phyloP scores from a whole-genome alignment of 2,797 vertebrate species.

The Acipenser transmontanus region DNA sequence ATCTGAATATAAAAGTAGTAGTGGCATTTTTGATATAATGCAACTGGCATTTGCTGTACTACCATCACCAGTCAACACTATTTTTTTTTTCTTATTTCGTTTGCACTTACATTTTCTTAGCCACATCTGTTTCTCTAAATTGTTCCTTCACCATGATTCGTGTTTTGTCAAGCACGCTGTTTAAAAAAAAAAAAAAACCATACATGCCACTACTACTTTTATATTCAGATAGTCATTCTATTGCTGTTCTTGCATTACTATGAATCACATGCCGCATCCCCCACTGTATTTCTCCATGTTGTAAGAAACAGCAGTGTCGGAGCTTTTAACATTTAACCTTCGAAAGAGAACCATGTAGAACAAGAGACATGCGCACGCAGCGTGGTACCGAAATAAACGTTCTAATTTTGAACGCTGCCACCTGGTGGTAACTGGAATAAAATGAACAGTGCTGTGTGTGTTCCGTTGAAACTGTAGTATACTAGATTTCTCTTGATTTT shows the following conservation, averaged over 20 bases:
- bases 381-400: no score
- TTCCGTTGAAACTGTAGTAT: no score
- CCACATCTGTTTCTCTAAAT: conserved; percentile 95
- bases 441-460: no score
- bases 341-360: neutral
- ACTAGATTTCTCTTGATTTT: no score
- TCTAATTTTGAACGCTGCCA: conserved; percentile 4
- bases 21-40: no score
- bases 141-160: conserved; percentile 87
- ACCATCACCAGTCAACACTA: no score
- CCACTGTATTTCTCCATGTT: conserved; percentile 14
- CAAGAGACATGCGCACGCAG: neutral
- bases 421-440: neutral
- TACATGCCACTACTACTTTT: no score
- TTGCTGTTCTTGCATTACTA: conserved; percentile 6
- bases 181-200: neutral
- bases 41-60: no score
- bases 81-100: neutral
- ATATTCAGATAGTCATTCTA: neutral
- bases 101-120: conserved; percentile 87
- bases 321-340: conserved; percentile 13
- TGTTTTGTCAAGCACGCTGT: conserved; percentile 3
- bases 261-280: neutral
- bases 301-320: neutral
- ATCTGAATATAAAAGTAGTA: no score